A percentile compares a stretch with the other conserved stretches of the same genome.
These are phyloP conservation scores for Drosophila willistoni DNA, from an alignment of 1,140 invertebrate genomes.

Conservation along the genomic window DNA sequence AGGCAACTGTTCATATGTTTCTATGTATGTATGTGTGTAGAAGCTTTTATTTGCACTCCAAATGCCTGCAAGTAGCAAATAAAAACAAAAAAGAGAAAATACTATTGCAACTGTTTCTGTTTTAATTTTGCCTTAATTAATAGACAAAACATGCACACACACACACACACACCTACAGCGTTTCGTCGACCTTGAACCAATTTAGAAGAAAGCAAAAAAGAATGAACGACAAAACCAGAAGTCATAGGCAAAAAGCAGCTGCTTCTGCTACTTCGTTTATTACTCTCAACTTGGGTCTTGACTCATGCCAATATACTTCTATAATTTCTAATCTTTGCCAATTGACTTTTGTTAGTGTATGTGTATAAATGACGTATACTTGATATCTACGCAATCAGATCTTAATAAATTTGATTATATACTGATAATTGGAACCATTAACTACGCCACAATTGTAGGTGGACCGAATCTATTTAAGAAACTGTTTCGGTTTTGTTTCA, in stretches of 20 bases:
- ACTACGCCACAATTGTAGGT: background rate
- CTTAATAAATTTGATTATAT: background rate
- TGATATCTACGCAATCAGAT: background rate
- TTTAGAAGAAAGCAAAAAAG: conserved; percentile 9
- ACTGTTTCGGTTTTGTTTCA: no score
- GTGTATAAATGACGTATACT: background rate
- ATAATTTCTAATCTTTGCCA: background rate
- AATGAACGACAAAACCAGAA: background rate
- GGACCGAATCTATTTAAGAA: no score
- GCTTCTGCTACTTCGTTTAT: background rate
- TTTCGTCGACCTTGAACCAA: conserved; percentile 1
- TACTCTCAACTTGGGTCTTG: background rate
- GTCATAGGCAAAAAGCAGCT: background rate
- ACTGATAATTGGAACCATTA: background rate
- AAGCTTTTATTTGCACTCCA: conserved; percentile 10
- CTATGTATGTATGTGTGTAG: background rate
- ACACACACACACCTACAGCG: background rate
- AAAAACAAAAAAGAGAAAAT: conserved; percentile 1
- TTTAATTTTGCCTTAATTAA: conserved; percentile 15
- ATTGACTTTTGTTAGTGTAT: background rate
- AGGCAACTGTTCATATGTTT: background rate
- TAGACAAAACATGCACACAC: conserved; percentile 3
- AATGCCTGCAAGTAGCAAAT: conserved; percentile 15
- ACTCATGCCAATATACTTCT: background rate
- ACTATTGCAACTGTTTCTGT: conserved; percentile 14